These are phyloP conservation scores for human (Homo sapiens) DNA, from an alignment of 2,113 vertebrate species.

Conservation along the genomic window GRCh38 chr4:19846001-19846500, in stretches of 20 bases:
- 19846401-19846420: not conserved
- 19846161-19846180: not conserved
- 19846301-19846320: constrained; percentile 6
- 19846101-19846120: not conserved
- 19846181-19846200: constrained; percentile 20
- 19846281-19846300: not conserved
- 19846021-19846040: not conserved
- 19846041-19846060: not conserved
- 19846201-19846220: not conserved
- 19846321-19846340: constrained; percentile 26
- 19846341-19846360: not conserved
- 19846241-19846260: not conserved
- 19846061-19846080: not conserved
- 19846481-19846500: constrained; percentile 44
- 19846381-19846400: not conserved
- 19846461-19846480: constrained; percentile 5
- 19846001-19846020: not conserved
- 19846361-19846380: not conserved
- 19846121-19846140: not conserved
- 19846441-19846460: constrained; percentile 6
- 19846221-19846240: not conserved
- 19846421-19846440: constrained; percentile 28
- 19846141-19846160: constrained; percentile 20
- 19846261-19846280: not conserved
- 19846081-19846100: not conserved